A percentile compares a stretch with the other conserved stretches of the same genome.
phyloP scores from a whole-genome alignment of 2,888 invertebrate genomes.

The Torymus auratus region DNA sequence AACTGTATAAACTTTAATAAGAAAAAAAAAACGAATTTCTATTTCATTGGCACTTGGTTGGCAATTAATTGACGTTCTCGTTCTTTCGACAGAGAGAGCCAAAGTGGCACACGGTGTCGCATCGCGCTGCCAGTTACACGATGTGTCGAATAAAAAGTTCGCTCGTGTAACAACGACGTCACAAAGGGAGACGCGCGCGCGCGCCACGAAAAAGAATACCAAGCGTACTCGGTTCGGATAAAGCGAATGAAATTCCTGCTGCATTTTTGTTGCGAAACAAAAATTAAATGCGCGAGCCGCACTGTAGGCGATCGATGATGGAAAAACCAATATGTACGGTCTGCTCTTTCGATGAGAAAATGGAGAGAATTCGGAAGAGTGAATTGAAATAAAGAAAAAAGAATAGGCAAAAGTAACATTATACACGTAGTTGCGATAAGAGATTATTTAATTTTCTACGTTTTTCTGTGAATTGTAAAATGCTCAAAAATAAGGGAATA shows the following conservation, averaged over 20 bases:
- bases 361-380: constrained; percentile 24
- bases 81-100: background rate
- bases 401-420: constrained; percentile 62
- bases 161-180: background rate
- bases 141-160: constrained; percentile 23
- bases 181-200: too few species aligned
- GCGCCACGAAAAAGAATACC: background rate
- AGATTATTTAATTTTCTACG: constrained; percentile 75
- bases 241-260: too few species aligned
- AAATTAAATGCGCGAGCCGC: too few species aligned
- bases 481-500: constrained; percentile 68
- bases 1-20: too few species aligned
- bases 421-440: constrained; percentile 64
- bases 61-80: constrained; percentile 14
- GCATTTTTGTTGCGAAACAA: too few species aligned
- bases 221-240: background rate
- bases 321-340: constrained; percentile 42
- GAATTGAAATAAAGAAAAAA: constrained; percentile 54
- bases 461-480: constrained; percentile 73
- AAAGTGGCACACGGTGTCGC: constrained; percentile 1
- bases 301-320: too few species aligned
- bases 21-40: too few species aligned
- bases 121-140: constrained; percentile 22
- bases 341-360: constrained; percentile 51
- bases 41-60: too few species aligned